Percentiles rank a stretch among this genome's conserved stretches.
phyloP scores from a whole-genome alignment of 2,888 invertebrate species.

The Lamellibrachia satsuma region DNA sequence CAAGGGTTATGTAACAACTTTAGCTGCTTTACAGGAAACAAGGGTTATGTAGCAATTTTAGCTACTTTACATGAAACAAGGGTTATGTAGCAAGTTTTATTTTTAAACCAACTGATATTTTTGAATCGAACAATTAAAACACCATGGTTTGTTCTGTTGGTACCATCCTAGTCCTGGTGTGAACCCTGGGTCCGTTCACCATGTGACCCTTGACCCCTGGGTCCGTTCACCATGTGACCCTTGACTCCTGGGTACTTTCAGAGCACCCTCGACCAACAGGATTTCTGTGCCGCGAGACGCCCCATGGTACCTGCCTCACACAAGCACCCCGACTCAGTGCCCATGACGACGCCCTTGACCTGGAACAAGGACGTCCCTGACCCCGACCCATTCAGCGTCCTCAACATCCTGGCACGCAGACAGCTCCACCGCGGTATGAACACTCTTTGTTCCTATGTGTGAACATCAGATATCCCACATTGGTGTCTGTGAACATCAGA shows the following conservation, averaged over 20 bases:
- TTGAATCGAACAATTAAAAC: too few relatives aligned
- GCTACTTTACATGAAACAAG: too few relatives aligned
- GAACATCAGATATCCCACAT: too few relatives aligned
- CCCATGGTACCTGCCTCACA: conserved; percentile 1
- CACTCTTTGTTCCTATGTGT: conserved; percentile 31
- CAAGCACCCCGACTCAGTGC: conserved; percentile 4
- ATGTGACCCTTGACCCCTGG: background rate
- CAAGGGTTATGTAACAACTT: too few relatives aligned
- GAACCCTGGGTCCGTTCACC: background rate
- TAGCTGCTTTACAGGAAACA: too few relatives aligned
- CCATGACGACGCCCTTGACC: background rate
- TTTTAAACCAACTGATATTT: too few relatives aligned
- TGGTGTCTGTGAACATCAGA: too few relatives aligned
- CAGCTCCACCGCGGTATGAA: conserved; percentile 30
- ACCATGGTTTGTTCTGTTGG: too few relatives aligned
- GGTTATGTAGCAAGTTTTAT: too few relatives aligned
- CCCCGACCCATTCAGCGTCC: conserved; percentile 57
- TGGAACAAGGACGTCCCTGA: conserved; percentile 48
- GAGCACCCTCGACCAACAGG: background rate
- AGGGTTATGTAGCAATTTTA: too few relatives aligned
- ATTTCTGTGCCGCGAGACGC: background rate
- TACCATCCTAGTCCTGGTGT: too few relatives aligned
- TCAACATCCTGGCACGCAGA: conserved; percentile 55
- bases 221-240: background rate
- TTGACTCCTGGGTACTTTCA: background rate